Percentiles rank a stretch among this genome's conserved stretches.
Evolutionary conservation across 2,797 vertebrate species (phyloP).

Genomic region (Eutrigla gurnardus): DNA sequence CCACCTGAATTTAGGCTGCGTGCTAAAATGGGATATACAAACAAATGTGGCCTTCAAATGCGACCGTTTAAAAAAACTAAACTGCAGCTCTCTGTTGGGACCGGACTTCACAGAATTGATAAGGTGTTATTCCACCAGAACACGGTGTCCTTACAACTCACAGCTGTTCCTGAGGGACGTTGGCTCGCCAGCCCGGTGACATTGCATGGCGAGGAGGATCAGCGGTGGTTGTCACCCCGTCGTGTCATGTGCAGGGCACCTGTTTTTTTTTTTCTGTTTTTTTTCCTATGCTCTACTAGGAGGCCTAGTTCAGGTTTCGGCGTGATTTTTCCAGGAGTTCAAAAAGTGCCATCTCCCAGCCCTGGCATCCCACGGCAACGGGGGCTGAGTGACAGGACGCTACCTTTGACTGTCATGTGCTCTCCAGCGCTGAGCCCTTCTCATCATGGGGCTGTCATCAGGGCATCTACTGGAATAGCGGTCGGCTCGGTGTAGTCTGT

Average conservation of each 20-base stretch:
- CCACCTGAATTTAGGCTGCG: conserved; percentile 7
- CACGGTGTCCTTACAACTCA: conserved; percentile 46
- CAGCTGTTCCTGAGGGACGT: conserved; percentile 46
- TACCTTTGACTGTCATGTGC: conserved; percentile 71
- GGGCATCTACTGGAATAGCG: conserved; percentile 28
- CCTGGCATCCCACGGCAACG: conserved; percentile 57
- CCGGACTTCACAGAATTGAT: conserved; percentile 38
- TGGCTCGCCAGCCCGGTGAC: conserved; percentile 49
- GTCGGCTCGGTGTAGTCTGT: conserved; percentile 10
- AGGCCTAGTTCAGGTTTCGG: conserved; percentile 72
- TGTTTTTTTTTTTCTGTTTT: conserved; percentile 46
- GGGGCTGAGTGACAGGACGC: conserved; percentile 64
- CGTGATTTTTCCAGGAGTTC: conserved; percentile 67
- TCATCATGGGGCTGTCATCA: conserved; percentile 69
- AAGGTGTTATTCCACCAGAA: conserved; percentile 44
- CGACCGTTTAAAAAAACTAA: neutral
- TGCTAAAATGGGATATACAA: neutral
- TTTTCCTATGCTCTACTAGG: conserved; percentile 39
- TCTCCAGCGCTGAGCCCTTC: conserved; percentile 56
- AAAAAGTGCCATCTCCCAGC: conserved; percentile 66
- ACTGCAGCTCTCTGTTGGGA: conserved; percentile 3
- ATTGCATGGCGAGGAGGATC: conserved; percentile 53
- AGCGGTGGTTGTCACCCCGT: conserved; percentile 41
- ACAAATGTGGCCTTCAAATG: conserved; percentile 8
- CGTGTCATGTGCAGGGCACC: conserved; percentile 64